A percentile compares a stretch with the other conserved stretches of the same genome.
Conservation (phyloP, 2,888 invertebrate species). For the Hyalella azteca region DNA sequence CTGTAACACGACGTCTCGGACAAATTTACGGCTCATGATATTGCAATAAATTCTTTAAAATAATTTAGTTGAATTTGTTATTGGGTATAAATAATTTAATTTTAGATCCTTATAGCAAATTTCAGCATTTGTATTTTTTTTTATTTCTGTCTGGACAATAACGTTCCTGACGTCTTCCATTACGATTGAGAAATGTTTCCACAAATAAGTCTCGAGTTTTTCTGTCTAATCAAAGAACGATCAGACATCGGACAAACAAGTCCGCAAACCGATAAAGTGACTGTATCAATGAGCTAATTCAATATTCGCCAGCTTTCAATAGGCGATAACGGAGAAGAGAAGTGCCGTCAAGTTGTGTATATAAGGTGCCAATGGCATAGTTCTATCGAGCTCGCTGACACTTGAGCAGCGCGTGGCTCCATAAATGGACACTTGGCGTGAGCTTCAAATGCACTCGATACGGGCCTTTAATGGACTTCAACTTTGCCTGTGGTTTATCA, state of each 20-base stretch:
- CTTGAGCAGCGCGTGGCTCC: neutral
- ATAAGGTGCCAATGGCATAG: neutral
- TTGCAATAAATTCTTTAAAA: no score
- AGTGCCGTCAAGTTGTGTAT: neutral
- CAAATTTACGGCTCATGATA: no score
- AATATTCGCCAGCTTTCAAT: neutral
- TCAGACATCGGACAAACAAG: neutral
- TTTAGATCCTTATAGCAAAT: no score
- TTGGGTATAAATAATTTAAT: no score
- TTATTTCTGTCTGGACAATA: no score
- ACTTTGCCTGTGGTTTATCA: neutral
- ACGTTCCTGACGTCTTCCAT: no score
- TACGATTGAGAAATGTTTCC: no score
- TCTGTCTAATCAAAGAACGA: no score
- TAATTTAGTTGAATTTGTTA: no score
- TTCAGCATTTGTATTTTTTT: no score
- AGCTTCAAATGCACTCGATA: neutral
- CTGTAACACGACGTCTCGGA: no score
- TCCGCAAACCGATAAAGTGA: neutral
- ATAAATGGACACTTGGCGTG: neutral
- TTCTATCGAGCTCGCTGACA: neutral
- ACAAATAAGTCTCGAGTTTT: no score
- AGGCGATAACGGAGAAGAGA: constrained; percentile 2
- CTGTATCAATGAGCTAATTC: neutral
- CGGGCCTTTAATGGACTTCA: neutral